Conservation (phyloP, 2,888 invertebrate species). For the Lasioglossum morio region DNA sequence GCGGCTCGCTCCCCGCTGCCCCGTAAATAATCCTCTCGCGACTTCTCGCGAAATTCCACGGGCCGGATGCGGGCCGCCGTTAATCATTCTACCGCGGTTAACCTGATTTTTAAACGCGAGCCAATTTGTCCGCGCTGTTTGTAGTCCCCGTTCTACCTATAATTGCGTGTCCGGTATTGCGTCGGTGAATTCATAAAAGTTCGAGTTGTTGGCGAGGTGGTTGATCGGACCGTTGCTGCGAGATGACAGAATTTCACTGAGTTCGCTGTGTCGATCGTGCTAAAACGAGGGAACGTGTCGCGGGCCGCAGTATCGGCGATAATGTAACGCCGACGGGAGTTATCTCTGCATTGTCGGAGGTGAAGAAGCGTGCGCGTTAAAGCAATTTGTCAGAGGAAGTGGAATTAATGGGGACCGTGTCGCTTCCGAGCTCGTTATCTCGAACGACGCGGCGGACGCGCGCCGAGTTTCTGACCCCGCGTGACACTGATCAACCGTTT, state of each 20-base stretch:
- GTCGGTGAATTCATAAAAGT: neutral
- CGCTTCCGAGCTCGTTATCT: conserved; percentile 14
- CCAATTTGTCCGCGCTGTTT: neutral
- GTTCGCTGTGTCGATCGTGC: neutral
- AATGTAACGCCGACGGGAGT: conserved; percentile 29
- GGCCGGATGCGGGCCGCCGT: neutral
- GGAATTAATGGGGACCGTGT: conserved; percentile 14
- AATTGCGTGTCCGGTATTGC: neutral
- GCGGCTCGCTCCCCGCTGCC: neutral
- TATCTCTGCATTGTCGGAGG: conserved; percentile 28
- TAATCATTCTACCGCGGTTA: neutral
- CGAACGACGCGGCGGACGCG: neutral
- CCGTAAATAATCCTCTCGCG: neutral
- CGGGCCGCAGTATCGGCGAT: neutral
- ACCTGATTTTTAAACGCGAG: neutral
- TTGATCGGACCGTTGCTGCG: neutral
- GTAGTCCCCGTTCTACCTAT: neutral
- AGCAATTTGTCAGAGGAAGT: conserved; percentile 46
- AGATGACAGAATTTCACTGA: neutral
- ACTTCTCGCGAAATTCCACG: neutral
- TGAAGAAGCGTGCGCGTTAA: conserved; percentile 23
- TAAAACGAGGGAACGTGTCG: neutral
- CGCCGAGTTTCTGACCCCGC: neutral
- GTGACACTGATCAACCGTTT: neutral
- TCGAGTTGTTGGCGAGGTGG: neutral